Conservation (phyloP, 2,113 vertebrate genomes). For the Thryonomys swinderianus region DNA sequence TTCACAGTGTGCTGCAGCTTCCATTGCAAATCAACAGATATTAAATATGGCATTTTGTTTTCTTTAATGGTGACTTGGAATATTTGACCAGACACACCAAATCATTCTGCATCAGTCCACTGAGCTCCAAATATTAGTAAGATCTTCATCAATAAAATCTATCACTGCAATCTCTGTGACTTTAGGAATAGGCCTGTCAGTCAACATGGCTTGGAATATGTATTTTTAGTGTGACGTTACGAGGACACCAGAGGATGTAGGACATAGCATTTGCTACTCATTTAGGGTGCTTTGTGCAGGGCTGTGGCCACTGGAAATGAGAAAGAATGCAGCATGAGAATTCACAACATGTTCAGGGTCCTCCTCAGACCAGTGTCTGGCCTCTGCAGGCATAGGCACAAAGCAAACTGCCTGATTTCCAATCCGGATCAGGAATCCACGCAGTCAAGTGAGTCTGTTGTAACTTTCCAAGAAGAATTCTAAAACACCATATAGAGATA, state of each 20-base stretch:
- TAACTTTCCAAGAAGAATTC: not conserved
- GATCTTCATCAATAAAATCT: not conserved
- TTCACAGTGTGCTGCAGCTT: not conserved
- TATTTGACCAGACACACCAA: slow-evolving; percentile 41
- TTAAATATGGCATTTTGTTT: slow-evolving; percentile 13
- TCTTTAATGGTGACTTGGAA: slow-evolving; percentile 42
- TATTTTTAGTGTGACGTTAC: not conserved
- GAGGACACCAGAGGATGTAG: not conserved
- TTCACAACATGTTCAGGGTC: not conserved
- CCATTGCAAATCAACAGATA: slow-evolving; percentile 21
- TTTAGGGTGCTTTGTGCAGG: not conserved
- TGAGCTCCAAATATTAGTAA: not conserved
- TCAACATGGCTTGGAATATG: not conserved
- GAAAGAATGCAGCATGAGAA: not conserved
- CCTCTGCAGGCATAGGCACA: not conserved
- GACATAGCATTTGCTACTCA: not conserved
- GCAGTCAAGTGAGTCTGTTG: not conserved
- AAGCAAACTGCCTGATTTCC: not conserved
- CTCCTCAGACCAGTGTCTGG: not conserved
- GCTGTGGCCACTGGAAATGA: not conserved
- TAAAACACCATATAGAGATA: not conserved
- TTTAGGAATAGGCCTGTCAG: not conserved
- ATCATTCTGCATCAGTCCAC: not conserved
- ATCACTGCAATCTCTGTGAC: not conserved
- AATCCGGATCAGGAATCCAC: not conserved